A percentile compares a stretch with the other conserved stretches of the same genome.
phyloP scores from a whole-genome alignment of 1,140 invertebrate species.

The Magallana angulata region DNA sequence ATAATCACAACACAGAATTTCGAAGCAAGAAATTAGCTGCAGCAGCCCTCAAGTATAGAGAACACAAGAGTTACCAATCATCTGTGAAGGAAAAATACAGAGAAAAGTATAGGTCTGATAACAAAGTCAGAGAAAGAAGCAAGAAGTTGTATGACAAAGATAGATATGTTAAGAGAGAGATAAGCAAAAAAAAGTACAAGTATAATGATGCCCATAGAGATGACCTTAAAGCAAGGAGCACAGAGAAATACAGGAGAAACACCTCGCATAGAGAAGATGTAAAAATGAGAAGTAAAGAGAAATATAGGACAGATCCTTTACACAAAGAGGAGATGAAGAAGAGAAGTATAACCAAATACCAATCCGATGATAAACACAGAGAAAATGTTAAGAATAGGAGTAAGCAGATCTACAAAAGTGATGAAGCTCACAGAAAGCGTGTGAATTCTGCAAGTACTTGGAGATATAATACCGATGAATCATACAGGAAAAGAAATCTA shows the following conservation, averaged over 20 bases:
- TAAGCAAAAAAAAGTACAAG: not conserved
- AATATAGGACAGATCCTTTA: not conserved
- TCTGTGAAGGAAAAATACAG: not conserved
- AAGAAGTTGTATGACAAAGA: not conserved
- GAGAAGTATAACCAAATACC: not conserved
- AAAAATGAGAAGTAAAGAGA: not conserved
- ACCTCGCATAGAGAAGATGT: not conserved
- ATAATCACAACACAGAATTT: not conserved
- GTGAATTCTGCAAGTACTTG: no score
- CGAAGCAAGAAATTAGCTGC: not conserved
- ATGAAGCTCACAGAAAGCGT: no score
- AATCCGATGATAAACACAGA: not conserved
- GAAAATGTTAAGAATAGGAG: no score
- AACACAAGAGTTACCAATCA: not conserved
- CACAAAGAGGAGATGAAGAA: not conserved
- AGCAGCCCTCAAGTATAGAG: not conserved
- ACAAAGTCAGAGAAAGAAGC: not conserved
- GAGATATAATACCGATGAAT: no score
- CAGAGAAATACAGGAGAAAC: not conserved
- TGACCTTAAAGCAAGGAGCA: no score
- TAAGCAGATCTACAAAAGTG: no score
- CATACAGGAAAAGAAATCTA: no score
- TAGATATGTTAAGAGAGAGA: not conserved
- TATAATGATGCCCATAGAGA: no score
- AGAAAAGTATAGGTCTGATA: not conserved